These are phyloP conservation scores for Dinocampus coccinellae DNA, from an alignment of 2,888 invertebrate species.

Conservation along the genomic window DNA sequence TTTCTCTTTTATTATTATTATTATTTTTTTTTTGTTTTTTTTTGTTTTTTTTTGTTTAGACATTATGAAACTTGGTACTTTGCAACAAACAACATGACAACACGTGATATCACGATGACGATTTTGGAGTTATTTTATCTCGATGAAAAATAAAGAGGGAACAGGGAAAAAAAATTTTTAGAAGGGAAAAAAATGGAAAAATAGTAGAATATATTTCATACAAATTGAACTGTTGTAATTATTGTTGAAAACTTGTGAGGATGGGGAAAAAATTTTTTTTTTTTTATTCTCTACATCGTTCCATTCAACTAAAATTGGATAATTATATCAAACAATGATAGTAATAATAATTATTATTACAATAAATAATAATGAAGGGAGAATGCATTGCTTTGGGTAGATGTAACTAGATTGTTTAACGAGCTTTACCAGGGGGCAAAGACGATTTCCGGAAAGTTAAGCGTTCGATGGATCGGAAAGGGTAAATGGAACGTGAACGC, in stretches of 20 bases:
- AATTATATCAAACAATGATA: too few relatives aligned
- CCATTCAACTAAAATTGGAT: too few relatives aligned
- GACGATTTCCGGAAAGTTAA: constrained; percentile 37
- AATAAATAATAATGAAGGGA: background rate
- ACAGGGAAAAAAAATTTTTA: background rate
- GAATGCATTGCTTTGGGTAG: background rate
- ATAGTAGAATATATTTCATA: background rate
- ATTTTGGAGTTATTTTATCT: background rate
- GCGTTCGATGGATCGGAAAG: constrained; percentile 48
- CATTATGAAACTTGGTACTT: background rate
- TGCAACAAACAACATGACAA: background rate
- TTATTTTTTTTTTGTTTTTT: too few relatives aligned
- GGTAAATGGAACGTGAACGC: constrained; percentile 47
- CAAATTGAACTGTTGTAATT: background rate
- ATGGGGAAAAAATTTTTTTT: background rate
- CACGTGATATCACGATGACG: background rate
- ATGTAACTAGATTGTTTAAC: constrained; percentile 12
- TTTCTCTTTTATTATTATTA: too few relatives aligned
- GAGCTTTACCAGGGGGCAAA: constrained; percentile 3
- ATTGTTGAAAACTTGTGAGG: background rate
- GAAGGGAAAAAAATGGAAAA: background rate
- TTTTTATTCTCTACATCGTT: background rate
- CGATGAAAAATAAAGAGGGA: background rate
- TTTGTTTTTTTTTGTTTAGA: too few relatives aligned
- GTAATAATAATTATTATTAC: background rate